Base-by-base conservation (phyloP, 2,113 vertebrate species). In the Muntiacus muntjak region DNA sequence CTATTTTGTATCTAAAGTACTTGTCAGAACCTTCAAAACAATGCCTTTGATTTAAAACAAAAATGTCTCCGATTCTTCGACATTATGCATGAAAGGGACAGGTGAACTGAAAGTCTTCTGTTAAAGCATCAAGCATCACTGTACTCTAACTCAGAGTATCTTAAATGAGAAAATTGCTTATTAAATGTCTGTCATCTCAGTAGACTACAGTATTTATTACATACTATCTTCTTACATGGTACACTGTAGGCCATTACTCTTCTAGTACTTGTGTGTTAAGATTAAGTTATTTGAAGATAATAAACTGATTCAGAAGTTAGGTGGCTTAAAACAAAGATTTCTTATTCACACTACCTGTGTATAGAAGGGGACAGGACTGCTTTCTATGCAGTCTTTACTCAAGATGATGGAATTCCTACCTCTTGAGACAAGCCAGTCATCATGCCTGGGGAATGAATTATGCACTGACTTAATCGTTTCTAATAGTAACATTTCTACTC, bases 11-110 rank as follows among this genome's bases (percentile, higher is more conserved):
- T 45, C 57, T 74, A 87, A 89, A 95, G 60, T 12, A 45, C 74
- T 93, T 55, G 50, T 89, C 45, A 57, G 23, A 93, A 87, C 40
- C 96, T 91, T 64, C 47, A 93, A 95, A 89, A 95, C 36, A 62
- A 87, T 67, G 40, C 78, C 36, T 71, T 79, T 89, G 62, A 78
- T 93, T 95, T 87, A 88, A 93, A 90, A 82, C 21, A 87, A 67
- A 92, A 96, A 74, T 45, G 11, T 83, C 74, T 71, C 60, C 11
- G 28, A 36, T 54, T 83, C 81, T 81, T 87, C 15, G 57, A 91
- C 50, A 95, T 84, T 54, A 79, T 79, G 19, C n/a, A 81, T 17
- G 79, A n/a, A 95, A 96, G 26, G 60, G 82, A 92, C 7, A 89
- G 11, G 55, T 89, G 57, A 89, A 71, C 1, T 57, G 2, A 85